These are phyloP conservation scores for Pelecanus crispus DNA, from an alignment of 2,113 vertebrate genomes.

Conservation along the genomic window DNA sequence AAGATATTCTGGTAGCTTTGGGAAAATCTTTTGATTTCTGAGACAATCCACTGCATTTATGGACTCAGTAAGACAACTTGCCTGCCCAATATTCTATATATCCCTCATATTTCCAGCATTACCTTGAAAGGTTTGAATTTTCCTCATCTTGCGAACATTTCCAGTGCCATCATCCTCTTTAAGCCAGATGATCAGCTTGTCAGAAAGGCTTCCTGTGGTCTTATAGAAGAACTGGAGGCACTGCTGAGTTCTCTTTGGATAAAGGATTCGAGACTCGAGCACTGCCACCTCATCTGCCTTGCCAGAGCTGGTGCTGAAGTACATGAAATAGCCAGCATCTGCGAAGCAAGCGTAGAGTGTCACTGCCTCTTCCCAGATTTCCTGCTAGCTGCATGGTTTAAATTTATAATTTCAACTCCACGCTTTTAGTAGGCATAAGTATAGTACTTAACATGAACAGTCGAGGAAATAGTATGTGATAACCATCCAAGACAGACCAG, in stretches of 20 bases:
- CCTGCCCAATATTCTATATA: background rate
- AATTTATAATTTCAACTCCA: background rate
- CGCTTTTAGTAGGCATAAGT: background rate
- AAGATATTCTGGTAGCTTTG: background rate
- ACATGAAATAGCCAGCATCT: slow-evolving; percentile 86
- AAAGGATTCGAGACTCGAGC: slow-evolving; percentile 86
- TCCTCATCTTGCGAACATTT: slow-evolving; percentile 75
- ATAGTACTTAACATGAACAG: background rate
- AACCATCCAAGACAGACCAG: background rate
- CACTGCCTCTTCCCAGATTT: background rate
- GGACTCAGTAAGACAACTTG: background rate
- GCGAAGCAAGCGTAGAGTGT: background rate
- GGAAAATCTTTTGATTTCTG: background rate
- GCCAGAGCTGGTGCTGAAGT: slow-evolving; percentile 75
- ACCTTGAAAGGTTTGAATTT: slow-evolving; percentile 82
- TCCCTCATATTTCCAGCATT: background rate
- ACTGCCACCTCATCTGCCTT: slow-evolving; percentile 72
- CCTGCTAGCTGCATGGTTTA: background rate
- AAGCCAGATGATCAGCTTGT: slow-evolving; percentile 83
- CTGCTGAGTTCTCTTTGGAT: slow-evolving; percentile 84
- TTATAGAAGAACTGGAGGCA: slow-evolving; percentile 94
- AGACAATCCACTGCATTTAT: background rate
- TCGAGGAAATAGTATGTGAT: background rate
- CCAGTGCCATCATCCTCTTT: slow-evolving; percentile 85
- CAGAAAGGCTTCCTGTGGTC: slow-evolving; percentile 78